Evolutionary conservation across 1,140 invertebrate genomes (phyloP), one percentile per base, ranked within the genome.

Genomic region (Drosophila nigrodunni): DNA sequence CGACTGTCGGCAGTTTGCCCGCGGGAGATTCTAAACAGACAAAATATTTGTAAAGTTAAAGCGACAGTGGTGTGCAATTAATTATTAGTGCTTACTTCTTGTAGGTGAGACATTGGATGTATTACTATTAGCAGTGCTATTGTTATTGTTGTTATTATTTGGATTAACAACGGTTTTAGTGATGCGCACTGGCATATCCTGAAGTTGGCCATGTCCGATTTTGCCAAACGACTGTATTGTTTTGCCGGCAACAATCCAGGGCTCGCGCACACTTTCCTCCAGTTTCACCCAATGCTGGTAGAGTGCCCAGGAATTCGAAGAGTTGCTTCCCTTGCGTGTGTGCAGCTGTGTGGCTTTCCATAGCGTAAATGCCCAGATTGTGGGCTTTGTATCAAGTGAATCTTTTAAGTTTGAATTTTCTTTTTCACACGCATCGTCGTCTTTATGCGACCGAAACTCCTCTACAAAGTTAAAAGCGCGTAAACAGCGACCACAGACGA

Each of bases 241-340:
- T 80, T 95, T 94, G 0, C 96, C 96, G 15, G 96, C 96, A 13
- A 95, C 94, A 25, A 97, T 95, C 96, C 96, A 97, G 0, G 95
- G 94, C 69, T 95, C 95, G 57, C 95, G 93, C 21, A 96, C 94
- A 10, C 94, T 93, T 47, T 95, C 94, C 34, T 96, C 94, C 94
- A 97, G 95, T 82, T 96, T 95, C 71, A 96, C 96, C 96, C 96
- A 97, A 78, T 95, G 95, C 80, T 97, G 96, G 91, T 97, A 97
- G 0, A 97, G 91, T 58, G 95, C 94, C 96, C 96, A 97, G 2
- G 96, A 95, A 77, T 95, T 95, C 7, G 93, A 92, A 1, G 74
- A 58, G 18, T 91, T 93, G 43, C 91, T 93, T 57, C 94, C 93
- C n/a, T 93, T 89, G 43, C 93, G 92, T 5, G 93, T 93, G 71